Evolutionary conservation across 30 jellyfish, hydroid and myxozoan genomes (phyloP), one percentile per base, ranked within the genome.

Genomic region (Phacellophora camtschatica): DNA sequence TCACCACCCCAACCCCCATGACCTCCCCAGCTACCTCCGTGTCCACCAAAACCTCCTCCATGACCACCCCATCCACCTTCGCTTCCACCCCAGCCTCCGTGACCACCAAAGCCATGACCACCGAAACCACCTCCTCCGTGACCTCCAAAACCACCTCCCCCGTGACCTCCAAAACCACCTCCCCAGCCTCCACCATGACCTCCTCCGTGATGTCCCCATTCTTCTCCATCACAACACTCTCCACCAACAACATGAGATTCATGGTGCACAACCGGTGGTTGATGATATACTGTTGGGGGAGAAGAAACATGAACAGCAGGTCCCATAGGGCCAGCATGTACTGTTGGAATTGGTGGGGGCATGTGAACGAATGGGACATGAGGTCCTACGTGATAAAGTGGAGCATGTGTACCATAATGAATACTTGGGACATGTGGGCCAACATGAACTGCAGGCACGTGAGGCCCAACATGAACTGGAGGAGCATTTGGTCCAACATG

Each of bases 401-500:
- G 97, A 27, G 97, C 97, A 66, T 89, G 97, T 18, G 97, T 89
- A 59, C 97, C 97, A 77, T 89, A 89, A 67, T 89, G 97, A 31
- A 89, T 89, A 63, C 97, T 89, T 13, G 97, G 97, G 0, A 89
- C 97, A 42, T 89, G 97, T 0, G 97, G 97, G 15, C 97, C 97
- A 22, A 89, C 97, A 74, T 89, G 97, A 25, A 89, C 97, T 20
- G 97, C 97, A 23, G 97, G 96, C 28, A 89, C 97, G 32, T 89
- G 97, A 51, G 97, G 97, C 16, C 97, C 97, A 49, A 89, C 97
- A 50, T 89, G 97, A 74, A 89, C 88, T 83, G 97, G 97, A 20
- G 97, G 97, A 29, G 97, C 97, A 76, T 89, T 89, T 74, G 97
- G 97, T 24, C 97, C 97, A 74, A 89, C 97, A 59, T 89, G 97